A percentile compares a stretch with the other conserved stretches of the same genome.
Evolutionary conservation across 2,888 invertebrate species (phyloP).

Genomic region (Dasysyrphus albostriatus): DNA sequence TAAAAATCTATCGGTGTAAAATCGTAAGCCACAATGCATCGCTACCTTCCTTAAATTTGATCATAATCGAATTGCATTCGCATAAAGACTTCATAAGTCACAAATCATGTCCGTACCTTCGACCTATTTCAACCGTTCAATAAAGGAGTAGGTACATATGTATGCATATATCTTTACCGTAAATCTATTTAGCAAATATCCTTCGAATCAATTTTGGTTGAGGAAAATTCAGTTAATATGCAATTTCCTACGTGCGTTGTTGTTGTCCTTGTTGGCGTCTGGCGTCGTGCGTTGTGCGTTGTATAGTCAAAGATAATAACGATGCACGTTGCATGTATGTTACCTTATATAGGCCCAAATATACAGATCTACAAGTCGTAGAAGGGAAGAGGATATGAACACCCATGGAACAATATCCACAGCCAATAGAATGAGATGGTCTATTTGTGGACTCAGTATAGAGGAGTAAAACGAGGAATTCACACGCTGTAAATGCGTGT

Average conservation of each 20-base stretch:
- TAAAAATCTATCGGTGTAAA: conserved; percentile 5
- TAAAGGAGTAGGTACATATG: background rate
- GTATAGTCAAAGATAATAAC: conserved; percentile 8
- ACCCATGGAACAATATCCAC: conserved; percentile 15
- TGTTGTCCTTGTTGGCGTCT: background rate
- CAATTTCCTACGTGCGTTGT: conserved; percentile 43
- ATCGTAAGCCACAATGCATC: background rate
- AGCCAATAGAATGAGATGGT: conserved; percentile 2
- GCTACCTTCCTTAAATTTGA: background rate
- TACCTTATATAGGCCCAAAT: background rate
- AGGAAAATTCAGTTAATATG: conserved; percentile 62
- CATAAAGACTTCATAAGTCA: background rate
- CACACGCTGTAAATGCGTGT: conserved; percentile 29
- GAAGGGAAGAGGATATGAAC: conserved; percentile 8
- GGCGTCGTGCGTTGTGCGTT: background rate
- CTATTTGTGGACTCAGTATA: conserved; percentile 1
- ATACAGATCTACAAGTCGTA: background rate
- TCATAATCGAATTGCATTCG: conserved; percentile 13
- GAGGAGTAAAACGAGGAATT: conserved; percentile 26
- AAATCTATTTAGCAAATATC: conserved; percentile 61
- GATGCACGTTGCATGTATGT: conserved; percentile 4
- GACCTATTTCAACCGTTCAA: conserved; percentile 11
- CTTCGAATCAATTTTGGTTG: conserved; percentile 48
- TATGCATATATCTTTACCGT: conserved; percentile 12
- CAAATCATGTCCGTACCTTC: background rate